Evolutionary conservation across 1,140 invertebrate genomes (phyloP), one percentile per base, ranked within the genome.

Genomic region (Luehdorfia chinensis): DNA sequence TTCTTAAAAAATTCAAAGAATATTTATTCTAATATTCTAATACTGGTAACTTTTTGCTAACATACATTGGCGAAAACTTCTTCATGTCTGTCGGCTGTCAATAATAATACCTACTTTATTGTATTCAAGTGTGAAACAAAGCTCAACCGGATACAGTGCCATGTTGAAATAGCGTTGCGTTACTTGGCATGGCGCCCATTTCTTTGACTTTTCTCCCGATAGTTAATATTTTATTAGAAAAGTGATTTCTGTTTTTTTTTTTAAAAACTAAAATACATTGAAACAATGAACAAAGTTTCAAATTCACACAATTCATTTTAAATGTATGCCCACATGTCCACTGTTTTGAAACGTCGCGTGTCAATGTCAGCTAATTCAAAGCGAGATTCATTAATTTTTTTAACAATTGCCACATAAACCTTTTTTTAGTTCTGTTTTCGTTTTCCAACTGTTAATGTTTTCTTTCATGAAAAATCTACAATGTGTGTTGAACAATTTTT

Each of bases 151-250:
- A 66, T 66, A 61, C 50, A 55, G 47, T 50, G 52, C 56, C 50
- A 66, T 74, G 62, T 76, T 65, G 68, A 70, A 79, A 79, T 66
- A 63, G 50, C 51, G 63, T 58, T 67, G 61, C 58, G 64, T 60
- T 64, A 65, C 25, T 77, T 80, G 76, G 76, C 79, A 19, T 21
- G 4, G 25, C 56, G 75, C 76, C 77, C 75, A 58, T 55, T 66
- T 64, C 55, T 55, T 61, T 59, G 59, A 67, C 66, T 72, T 70
- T 64, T 61, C 63, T 59, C 53, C 59, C 52, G 55, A 46, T 44
- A 59, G 59, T 68, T 71, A 68, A 73, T 67, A 71, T 71, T 71
- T 76, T 73, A 71, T 66, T 68, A 64, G 64, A 73, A 65, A 66
- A 66, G 43, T 59, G 50, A 73, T 75, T 75, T 60, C 55, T 51